Evolutionary conservation across 2,888 invertebrate genomes (phyloP).

Genomic region (Acheta domesticus): DNA sequence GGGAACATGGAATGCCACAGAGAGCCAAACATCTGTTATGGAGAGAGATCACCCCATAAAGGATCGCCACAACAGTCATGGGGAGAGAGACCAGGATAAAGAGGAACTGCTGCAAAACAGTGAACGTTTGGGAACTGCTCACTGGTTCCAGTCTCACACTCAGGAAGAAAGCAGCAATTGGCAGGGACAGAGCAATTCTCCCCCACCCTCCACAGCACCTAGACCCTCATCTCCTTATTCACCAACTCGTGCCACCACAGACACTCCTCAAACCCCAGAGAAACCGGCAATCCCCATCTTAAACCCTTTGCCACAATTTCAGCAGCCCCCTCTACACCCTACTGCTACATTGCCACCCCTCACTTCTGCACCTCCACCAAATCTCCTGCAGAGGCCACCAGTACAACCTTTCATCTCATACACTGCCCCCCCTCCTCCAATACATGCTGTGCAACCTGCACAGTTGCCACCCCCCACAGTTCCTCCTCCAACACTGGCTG

Average conservation of each 20-base stretch:
- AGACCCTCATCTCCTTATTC: constrained; percentile 38
- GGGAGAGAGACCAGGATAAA: constrained; percentile 19
- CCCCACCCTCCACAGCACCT: not conserved
- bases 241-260: constrained; percentile 35
- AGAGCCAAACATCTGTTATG: not conserved
- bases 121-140: constrained; percentile 28
- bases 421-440: constrained; percentile 45
- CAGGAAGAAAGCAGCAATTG: constrained; percentile 18
- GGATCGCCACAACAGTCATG: not conserved
- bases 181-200: constrained; percentile 18
- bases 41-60: constrained; percentile 26
- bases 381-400: constrained; percentile 32
- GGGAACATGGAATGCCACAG: constrained; percentile 28
- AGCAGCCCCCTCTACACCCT: constrained; percentile 37
- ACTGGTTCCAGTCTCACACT: constrained; percentile 28
- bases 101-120: constrained; percentile 31
- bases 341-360: constrained; percentile 42
- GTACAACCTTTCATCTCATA: constrained; percentile 45
- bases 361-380: constrained; percentile 39
- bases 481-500: constrained; percentile 45
- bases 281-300: constrained; percentile 44
- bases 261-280: constrained; percentile 35
- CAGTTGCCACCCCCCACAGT: constrained; percentile 54
- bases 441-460: constrained; percentile 44
- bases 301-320: constrained; percentile 44